These are phyloP conservation scores for Dasyornis broadbenti DNA, from an alignment of 2,113 vertebrate species.

Conservation along the genomic window DNA sequence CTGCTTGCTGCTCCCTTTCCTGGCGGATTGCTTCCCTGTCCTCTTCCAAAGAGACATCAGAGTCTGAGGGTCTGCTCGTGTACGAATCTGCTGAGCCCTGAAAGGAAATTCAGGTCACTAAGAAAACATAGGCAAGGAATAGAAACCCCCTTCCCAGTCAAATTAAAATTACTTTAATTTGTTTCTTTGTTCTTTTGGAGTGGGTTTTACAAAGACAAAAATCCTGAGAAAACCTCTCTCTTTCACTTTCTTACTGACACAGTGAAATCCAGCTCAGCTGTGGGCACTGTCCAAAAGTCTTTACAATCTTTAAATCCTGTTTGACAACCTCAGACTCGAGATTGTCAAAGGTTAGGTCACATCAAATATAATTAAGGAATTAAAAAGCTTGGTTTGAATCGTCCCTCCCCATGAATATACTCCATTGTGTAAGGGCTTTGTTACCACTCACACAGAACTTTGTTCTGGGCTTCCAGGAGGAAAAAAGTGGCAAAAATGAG, in stretches of 20 bases:
- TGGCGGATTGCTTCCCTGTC: conserved; percentile 92
- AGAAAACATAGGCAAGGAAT: neutral
- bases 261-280: neutral
- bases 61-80: conserved; percentile 98
- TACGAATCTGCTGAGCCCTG: conserved; percentile 99
- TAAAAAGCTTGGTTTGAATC: neutral
- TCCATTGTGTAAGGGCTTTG: neutral
- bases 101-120: neutral
- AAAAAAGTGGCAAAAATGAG: neutral
- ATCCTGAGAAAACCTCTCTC: neutral
- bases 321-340: neutral
- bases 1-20: conserved; percentile 93
- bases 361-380: neutral
- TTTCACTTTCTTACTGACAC: neutral
- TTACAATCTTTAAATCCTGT: neutral
- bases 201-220: neutral
- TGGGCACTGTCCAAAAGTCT: neutral
- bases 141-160: neutral
- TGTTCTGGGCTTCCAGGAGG: neutral
- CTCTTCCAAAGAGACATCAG: conserved; percentile 97
- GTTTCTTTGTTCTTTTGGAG: neutral
- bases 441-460: neutral
- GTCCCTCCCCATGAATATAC: neutral
- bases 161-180: neutral
- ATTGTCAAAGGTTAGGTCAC: neutral